phyloP scores from a whole-genome alignment of 2,888 invertebrate species.

The Amblyjoppa fuscipennis region DNA sequence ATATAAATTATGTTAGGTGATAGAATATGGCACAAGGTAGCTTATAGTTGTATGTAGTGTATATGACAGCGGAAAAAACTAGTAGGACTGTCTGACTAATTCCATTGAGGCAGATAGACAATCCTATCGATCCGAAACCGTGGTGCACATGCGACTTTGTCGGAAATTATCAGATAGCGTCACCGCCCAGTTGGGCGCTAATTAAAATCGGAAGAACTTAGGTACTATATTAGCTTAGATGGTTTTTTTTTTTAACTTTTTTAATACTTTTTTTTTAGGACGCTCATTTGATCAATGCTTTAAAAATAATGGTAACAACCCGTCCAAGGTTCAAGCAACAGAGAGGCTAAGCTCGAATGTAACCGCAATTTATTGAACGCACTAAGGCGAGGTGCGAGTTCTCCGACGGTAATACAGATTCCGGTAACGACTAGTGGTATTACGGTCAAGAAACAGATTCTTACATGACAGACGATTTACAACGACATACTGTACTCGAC shows the following conservation, averaged over 20 bases:
- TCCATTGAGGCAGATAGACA: constrained; percentile 38
- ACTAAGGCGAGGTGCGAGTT: constrained; percentile 16
- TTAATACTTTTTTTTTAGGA: not conserved
- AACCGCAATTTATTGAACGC: constrained; percentile 51
- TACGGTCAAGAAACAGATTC: not conserved
- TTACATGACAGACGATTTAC: not conserved
- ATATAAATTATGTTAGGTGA: not conserved
- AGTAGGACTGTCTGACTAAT: constrained; percentile 27
- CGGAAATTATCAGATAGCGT: constrained; percentile 25
- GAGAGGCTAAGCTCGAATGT: too few relatives aligned
- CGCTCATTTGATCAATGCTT: not conserved
- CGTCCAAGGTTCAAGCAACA: constrained; percentile 15
- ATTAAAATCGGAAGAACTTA: constrained; percentile 55
- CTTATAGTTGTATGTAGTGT: constrained; percentile 5
- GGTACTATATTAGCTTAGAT: constrained; percentile 5
- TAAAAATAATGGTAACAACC: constrained; percentile 15
- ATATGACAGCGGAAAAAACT: constrained; percentile 35
- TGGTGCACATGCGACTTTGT: not conserved
- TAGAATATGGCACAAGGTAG: constrained; percentile 34
- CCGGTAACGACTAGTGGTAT: not conserved
- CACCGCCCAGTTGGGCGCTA: constrained; percentile 11
- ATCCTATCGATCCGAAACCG: constrained; percentile 34
- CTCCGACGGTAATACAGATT: not conserved
- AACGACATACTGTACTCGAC: not conserved
- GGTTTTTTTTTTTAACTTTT: not conserved